Evolutionary conservation across 1,140 invertebrate genomes (phyloP).

Genomic region (Drosophila cardini): DNA sequence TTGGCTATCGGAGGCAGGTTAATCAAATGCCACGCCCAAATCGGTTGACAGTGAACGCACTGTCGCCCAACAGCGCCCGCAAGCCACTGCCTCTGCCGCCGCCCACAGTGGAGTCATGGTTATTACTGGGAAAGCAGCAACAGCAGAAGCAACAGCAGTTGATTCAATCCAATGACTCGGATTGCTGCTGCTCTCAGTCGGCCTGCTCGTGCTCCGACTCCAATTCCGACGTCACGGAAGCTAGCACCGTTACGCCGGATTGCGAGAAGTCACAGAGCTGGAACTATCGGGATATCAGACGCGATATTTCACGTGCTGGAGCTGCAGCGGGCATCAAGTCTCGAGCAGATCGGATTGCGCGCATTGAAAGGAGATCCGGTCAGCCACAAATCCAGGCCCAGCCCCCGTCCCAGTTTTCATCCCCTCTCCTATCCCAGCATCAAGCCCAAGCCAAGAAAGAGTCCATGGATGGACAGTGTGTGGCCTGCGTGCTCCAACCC

Average conservation of each 20-base stretch:
- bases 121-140: conserved; percentile 51
- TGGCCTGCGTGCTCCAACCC: conserved; percentile 25
- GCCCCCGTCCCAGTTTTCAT: neutral
- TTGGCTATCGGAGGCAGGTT: conserved; percentile 43
- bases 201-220: conserved; percentile 46
- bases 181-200: conserved; percentile 47
- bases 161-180: conserved; percentile 4
- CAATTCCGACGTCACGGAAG: conserved; percentile 39
- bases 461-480: conserved; percentile 4
- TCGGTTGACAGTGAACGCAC: neutral
- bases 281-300: conserved; percentile 58
- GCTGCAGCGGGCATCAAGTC: conserved; percentile 53
- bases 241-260: conserved; percentile 46
- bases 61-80: conserved; percentile 12
- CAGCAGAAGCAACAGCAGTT: neutral
- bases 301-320: conserved; percentile 33
- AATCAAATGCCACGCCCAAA: neutral
- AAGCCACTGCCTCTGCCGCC: conserved; percentile 44
- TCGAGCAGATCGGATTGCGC: conserved; percentile 73
- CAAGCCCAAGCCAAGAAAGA: neutral
- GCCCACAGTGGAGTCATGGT: conserved; percentile 68
- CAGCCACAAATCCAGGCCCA: neutral
- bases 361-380: conserved; percentile 56
- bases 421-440: neutral
- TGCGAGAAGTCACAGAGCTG: conserved; percentile 65